A percentile compares a stretch with the other conserved stretches of the same genome.
Evolutionary conservation across 2,888 invertebrate genomes (phyloP).

Genomic region (Geophilus truncorum): DNA sequence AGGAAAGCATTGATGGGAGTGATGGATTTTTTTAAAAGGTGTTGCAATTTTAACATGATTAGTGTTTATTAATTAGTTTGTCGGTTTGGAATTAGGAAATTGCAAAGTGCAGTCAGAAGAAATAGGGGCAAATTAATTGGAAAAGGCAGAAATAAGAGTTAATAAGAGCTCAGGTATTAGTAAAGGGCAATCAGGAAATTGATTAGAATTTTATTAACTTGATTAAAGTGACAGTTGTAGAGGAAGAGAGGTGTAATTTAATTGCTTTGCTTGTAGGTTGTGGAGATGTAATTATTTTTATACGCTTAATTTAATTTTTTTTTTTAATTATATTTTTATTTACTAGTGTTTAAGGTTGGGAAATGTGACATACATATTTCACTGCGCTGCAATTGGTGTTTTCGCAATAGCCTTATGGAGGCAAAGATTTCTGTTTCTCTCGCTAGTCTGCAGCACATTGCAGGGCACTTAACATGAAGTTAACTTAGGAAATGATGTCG

Average conservation of each 20-base stretch:
- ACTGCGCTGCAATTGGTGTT: too few species aligned
- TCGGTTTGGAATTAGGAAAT: neutral
- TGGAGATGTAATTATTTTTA: too few species aligned
- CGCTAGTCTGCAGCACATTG: too few species aligned
- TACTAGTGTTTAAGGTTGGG: too few species aligned
- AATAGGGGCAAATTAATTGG: neutral
- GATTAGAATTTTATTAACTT: constrained; percentile 10
- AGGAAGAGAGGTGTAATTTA: neutral
- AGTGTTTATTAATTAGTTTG: neutral
- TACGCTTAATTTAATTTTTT: too few species aligned
- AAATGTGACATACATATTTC: too few species aligned
- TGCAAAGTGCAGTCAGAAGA: neutral
- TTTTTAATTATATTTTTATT: too few species aligned
- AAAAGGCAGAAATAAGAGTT: neutral
- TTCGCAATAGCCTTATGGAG: too few species aligned
- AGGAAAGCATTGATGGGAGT: neutral
- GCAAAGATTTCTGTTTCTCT: too few species aligned
- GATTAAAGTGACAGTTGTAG: neutral
- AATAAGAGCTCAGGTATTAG: neutral
- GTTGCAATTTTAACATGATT: neutral
- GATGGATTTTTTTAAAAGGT: neutral
- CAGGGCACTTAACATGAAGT: too few species aligned
- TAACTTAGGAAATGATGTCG: too few species aligned
- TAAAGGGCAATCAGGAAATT: neutral
- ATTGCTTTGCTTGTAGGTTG: too few species aligned